phyloP scores from a whole-genome alignment of 1,140 invertebrate genomes.

The Euura lappo region DNA sequence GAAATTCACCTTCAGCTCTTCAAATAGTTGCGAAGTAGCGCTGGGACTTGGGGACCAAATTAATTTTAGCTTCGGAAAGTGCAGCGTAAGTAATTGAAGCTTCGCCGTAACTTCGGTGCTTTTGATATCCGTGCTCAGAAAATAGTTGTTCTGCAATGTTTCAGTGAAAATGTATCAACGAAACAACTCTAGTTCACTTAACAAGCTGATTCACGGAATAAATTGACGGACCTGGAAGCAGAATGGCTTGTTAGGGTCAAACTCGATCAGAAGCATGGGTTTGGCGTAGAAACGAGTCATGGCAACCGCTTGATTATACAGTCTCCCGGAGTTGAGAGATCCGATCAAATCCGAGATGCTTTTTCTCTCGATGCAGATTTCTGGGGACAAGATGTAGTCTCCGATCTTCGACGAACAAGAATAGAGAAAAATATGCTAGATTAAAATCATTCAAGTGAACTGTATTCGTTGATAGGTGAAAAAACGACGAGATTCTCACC shows the following conservation, averaged over 20 bases:
- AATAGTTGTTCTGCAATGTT: constrained; percentile 74
- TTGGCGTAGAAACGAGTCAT: constrained; percentile 89
- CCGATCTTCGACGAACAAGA: constrained; percentile 72
- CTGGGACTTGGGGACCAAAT: constrained; percentile 96
- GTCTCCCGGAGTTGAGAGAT: constrained; percentile 90
- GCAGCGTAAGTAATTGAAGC: constrained; percentile 89
- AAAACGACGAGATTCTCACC: constrained; percentile 56
- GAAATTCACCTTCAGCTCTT: constrained; percentile 75
- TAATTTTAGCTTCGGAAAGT: constrained; percentile 90
- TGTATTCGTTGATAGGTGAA: constrained; percentile 8
- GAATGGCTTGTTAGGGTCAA: constrained; percentile 94
- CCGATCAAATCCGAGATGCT: constrained; percentile 97
- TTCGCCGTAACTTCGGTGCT: constrained; percentile 82
- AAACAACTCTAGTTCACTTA: not conserved
- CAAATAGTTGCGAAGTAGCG: constrained; percentile 94
- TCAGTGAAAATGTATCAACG: not conserved
- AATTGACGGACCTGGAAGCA: constrained; percentile 74
- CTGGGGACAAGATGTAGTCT: constrained; percentile 97
- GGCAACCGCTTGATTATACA: constrained; percentile 93
- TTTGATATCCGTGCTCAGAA: constrained; percentile 77
- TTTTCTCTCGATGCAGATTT: constrained; percentile 96
- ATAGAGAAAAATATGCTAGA: constrained; percentile 12
- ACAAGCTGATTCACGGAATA: not conserved
- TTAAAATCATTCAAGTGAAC: not conserved
- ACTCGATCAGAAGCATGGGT: constrained; percentile 95